These are phyloP conservation scores for Cataglyphis rosenhaueri DNA, from an alignment of 2,888 invertebrate genomes.

Conservation along the genomic window DNA sequence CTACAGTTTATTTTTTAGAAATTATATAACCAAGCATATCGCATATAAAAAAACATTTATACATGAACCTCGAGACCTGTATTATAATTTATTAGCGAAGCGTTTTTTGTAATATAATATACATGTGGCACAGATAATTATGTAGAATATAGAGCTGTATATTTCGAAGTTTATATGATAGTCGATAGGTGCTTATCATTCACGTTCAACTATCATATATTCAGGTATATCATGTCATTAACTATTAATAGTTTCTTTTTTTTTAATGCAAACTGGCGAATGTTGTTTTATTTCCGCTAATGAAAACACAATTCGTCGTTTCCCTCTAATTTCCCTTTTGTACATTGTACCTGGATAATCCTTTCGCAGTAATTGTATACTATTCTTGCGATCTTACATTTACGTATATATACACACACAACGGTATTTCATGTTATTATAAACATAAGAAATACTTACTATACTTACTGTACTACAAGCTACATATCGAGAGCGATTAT, in stretches of 20 bases:
- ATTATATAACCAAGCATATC: slow-evolving; percentile 64
- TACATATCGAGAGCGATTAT: slow-evolving; percentile 39
- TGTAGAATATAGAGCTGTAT: slow-evolving; percentile 61
- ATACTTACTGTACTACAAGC: slow-evolving; percentile 1
- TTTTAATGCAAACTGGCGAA: slow-evolving; percentile 44
- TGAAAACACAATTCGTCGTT: slow-evolving; percentile 30
- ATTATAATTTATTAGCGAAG: slow-evolving; percentile 73
- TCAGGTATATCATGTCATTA: slow-evolving; percentile 57
- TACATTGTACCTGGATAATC: slow-evolving; percentile 67
- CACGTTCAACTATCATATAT: slow-evolving; percentile 59
- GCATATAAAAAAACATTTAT: slow-evolving; percentile 49
- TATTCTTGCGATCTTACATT: slow-evolving; percentile 27
- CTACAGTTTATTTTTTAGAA: slow-evolving; percentile 66
- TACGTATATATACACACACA: slow-evolving; percentile 1
- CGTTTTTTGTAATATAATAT: slow-evolving; percentile 74
- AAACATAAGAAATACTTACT: neutral
- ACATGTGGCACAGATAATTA: slow-evolving; percentile 55
- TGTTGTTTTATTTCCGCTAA: slow-evolving; percentile 8
- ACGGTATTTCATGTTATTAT: slow-evolving; percentile 31
- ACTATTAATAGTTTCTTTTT: slow-evolving; percentile 31
- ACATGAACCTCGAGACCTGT: slow-evolving; percentile 65
- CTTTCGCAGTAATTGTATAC: slow-evolving; percentile 40
- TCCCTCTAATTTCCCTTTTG: slow-evolving; percentile 54
- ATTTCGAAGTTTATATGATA: slow-evolving; percentile 73
- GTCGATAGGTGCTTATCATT: slow-evolving; percentile 72